Conservation (phyloP, 2,888 invertebrate genomes). For the Gibbula magus region DNA sequence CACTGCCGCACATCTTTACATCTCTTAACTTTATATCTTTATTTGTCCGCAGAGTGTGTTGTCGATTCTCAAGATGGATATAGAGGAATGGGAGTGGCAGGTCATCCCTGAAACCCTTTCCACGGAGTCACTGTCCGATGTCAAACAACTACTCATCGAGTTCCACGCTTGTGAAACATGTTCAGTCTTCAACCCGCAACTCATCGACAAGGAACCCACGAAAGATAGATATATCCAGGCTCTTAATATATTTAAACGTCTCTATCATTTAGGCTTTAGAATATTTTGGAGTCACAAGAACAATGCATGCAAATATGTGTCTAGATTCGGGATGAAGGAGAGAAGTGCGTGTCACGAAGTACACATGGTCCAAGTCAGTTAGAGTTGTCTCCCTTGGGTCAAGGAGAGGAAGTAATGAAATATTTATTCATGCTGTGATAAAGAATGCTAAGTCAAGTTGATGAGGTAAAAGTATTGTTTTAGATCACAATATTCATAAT, state of each 20-base stretch:
- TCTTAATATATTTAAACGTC: constrained; percentile 50
- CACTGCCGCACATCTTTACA: no score
- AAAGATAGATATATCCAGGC: constrained; percentile 53
- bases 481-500: no score
- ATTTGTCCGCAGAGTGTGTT: constrained; percentile 48
- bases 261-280: constrained; percentile 57
- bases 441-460: no score
- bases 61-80: constrained; percentile 59
- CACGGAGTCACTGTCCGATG: constrained; percentile 43
- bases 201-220: constrained; percentile 53
- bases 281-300: constrained; percentile 61
- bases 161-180: constrained; percentile 55
- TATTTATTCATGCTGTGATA: no score
- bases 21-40: no score
- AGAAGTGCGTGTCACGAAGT: constrained; percentile 58
- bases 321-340: constrained; percentile 49
- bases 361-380: constrained; percentile 24
- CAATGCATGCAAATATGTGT: constrained; percentile 56
- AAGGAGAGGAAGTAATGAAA: no score
- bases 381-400: background rate
- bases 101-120: constrained; percentile 52
- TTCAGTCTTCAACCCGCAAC: constrained; percentile 39
- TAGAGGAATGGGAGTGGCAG: constrained; percentile 65
- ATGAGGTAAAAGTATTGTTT: no score
- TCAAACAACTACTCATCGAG: constrained; percentile 58